Evolutionary conservation across 2,113 vertebrate genomes (phyloP).

Genomic region (Xiphophorus hellerii): DNA sequence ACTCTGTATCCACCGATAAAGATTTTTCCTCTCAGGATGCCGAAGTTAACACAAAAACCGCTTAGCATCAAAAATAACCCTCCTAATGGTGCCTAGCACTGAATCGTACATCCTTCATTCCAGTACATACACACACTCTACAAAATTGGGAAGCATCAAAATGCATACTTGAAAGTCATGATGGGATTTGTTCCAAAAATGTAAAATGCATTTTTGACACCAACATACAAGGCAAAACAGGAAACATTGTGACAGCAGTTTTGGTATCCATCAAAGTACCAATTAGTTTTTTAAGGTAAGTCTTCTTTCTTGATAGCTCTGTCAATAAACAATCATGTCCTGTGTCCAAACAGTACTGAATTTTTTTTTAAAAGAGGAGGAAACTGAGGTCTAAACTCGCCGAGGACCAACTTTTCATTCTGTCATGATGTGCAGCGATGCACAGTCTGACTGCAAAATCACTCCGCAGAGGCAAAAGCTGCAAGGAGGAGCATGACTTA

Average conservation of each 20-base stretch:
- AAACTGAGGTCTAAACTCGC: background rate
- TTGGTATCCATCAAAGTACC: background rate
- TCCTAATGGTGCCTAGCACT: background rate
- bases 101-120: background rate
- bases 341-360: background rate
- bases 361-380: background rate
- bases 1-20: too few relatives aligned
- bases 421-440: constrained; percentile 23
- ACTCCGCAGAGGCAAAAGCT: constrained; percentile 15
- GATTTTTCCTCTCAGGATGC: too few relatives aligned
- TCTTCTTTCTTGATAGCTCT: background rate
- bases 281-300: background rate
- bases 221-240: background rate
- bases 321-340: background rate
- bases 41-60: too few relatives aligned
- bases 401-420: constrained; percentile 16
- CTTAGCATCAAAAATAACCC: too few relatives aligned
- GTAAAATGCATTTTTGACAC: background rate
- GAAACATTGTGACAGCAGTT: background rate
- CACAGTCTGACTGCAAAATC: constrained; percentile 27
- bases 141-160: background rate
- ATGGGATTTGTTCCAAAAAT: background rate
- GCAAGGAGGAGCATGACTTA: constrained; percentile 26
- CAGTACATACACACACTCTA: background rate
- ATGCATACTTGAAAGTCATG: background rate